Evolutionary conservation across 2,797 vertebrate species (phyloP).

Genomic region (Melanotaenia boesemani): DNA sequence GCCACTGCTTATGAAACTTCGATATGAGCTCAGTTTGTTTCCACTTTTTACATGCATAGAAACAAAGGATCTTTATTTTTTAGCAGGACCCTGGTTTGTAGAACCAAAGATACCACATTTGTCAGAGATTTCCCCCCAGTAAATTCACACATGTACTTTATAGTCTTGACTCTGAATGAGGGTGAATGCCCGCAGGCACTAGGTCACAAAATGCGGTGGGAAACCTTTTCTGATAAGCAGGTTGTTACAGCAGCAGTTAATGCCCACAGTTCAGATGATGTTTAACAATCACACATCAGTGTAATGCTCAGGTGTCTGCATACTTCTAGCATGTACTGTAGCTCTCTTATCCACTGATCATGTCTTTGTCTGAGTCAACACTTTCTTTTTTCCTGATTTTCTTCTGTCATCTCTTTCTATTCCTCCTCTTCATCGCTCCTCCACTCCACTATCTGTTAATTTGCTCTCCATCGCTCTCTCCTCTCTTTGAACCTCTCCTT

Average conservation of each 20-base stretch:
- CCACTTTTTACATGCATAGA: neutral
- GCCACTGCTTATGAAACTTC: neutral
- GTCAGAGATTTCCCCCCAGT: neutral
- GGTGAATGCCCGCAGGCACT: neutral
- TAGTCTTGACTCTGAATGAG: neutral
- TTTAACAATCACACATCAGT: neutral
- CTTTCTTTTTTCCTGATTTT: conserved; percentile 57
- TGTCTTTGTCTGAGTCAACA: conserved; percentile 76
- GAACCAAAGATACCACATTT: neutral
- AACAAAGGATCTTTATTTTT: neutral
- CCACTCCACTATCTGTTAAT: conserved; percentile 63
- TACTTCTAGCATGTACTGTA: conserved; percentile 10
- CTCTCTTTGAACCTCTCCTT: conserved; percentile 77
- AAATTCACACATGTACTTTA: too few species aligned
- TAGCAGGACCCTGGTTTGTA: too few species aligned
- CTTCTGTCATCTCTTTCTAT: conserved; percentile 65
- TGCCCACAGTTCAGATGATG: neutral
- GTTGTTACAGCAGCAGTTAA: neutral
- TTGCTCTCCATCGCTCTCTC: conserved; percentile 53
- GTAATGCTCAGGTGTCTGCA: conserved; percentile 33
- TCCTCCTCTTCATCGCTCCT: conserved; percentile 40
- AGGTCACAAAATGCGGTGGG: neutral
- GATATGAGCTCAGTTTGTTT: neutral
- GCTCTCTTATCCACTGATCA: conserved; percentile 41
- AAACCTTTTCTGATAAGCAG: conserved; percentile 17